Conservation (phyloP, 2,888 invertebrate species). For the Chalcosyrphus nemorum region DNA sequence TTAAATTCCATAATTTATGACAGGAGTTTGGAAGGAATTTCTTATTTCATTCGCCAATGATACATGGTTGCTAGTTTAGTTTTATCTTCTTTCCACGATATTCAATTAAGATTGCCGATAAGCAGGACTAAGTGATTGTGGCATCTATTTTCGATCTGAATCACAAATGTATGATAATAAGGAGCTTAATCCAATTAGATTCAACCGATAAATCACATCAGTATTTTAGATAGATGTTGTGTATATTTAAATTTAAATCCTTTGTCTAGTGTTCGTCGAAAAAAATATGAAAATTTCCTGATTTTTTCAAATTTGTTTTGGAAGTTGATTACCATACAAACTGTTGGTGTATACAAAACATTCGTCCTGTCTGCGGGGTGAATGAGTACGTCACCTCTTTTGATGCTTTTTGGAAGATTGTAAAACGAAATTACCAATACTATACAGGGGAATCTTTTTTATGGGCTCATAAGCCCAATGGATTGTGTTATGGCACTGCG, state of each 20-base stretch:
- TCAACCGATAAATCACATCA: not conserved
- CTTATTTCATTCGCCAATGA: not conserved
- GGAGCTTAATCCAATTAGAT: conserved; percentile 23
- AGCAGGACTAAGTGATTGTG: not conserved
- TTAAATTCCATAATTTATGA: conserved; percentile 4
- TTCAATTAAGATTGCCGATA: conserved; percentile 16
- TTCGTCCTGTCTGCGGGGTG: not conserved
- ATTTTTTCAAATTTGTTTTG: not conserved
- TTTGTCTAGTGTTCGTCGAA: not conserved
- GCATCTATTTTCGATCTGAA: not conserved
- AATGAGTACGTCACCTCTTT: not conserved
- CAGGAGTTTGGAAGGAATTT: not conserved
- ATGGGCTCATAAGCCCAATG: conserved; percentile 17
- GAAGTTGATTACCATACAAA: not conserved
- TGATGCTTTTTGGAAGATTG: not conserved
- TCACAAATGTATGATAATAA: conserved; percentile 12
- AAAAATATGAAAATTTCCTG: not conserved
- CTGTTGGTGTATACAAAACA: not conserved
- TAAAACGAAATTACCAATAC: conserved; percentile 7
- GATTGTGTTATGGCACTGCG: conserved; percentile 1
- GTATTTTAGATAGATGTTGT: not conserved
- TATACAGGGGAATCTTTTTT: not conserved
- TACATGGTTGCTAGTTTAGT: not conserved
- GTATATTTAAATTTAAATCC: conserved; percentile 4
- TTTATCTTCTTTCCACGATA: not conserved